Conservation (phyloP, 2,797 vertebrate species). For the Myotis vivesi region DNA sequence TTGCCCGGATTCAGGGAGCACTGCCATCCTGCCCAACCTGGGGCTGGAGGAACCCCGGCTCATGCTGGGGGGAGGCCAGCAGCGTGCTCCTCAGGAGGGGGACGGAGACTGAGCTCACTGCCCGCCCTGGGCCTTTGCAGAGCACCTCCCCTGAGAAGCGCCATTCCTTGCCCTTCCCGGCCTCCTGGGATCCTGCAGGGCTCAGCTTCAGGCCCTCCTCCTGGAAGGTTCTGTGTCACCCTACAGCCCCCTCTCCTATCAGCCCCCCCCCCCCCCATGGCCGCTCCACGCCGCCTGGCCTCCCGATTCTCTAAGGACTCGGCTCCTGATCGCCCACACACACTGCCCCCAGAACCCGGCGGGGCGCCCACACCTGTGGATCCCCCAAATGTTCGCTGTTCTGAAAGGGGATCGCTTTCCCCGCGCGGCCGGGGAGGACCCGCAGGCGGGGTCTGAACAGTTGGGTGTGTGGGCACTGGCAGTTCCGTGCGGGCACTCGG, state of each 20-base stretch:
- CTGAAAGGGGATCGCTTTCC: not conserved
- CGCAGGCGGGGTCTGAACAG: not conserved
- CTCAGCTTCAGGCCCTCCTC: not conserved
- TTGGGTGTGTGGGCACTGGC: not conserved
- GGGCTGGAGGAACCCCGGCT: not conserved
- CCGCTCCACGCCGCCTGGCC: not conserved
- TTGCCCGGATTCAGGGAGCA: accelerated
- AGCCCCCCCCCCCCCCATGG: no score
- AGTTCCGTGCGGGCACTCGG: not conserved
- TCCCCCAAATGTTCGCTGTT: not conserved
- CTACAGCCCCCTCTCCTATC: not conserved
- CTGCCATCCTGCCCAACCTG: constrained; percentile 34
- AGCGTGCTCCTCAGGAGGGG: not conserved
- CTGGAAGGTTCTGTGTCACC: not conserved
- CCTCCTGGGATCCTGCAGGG: not conserved
- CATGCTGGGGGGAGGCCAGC: not conserved
- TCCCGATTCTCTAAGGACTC: not conserved
- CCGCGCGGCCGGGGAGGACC: not conserved
- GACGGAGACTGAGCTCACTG: not conserved
- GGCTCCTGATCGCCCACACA: not conserved
- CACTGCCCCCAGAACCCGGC: not conserved
- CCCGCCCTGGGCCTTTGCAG: not conserved
- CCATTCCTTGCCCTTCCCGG: not conserved
- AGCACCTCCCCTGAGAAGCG: not conserved
- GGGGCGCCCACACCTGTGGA: not conserved